These are phyloP conservation scores for Halocynthia roretzi DNA, from an alignment of 23 tunicate species.

Conservation along the genomic window DNA sequence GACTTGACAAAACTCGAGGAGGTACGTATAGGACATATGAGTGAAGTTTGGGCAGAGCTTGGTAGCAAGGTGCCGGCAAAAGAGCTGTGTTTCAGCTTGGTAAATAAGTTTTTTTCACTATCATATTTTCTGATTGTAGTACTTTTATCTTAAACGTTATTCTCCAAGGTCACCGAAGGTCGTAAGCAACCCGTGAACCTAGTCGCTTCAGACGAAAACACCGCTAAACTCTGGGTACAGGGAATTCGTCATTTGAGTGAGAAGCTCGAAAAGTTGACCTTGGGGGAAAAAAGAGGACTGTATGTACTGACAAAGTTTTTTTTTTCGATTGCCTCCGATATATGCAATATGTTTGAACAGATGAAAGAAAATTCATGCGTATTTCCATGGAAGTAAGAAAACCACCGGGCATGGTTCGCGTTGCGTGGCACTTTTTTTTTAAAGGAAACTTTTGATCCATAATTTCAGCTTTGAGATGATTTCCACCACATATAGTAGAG, in stretches of 20 bases:
- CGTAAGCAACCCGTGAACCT: conserved; percentile 26
- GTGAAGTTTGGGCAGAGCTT: conserved; percentile 34
- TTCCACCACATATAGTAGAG: too few species aligned
- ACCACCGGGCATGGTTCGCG: too few species aligned
- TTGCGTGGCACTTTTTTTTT: too few species aligned
- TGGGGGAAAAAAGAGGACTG: conserved; percentile 36
- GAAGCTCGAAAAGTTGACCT: conserved; percentile 39
- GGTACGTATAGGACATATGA: conserved; percentile 38
- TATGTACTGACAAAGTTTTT: conserved; percentile 2
- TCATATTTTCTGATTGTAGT: background rate
- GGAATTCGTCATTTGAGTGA: conserved; percentile 48
- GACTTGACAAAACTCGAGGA: conserved; percentile 44
- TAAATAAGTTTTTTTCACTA: background rate
- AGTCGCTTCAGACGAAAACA: conserved; percentile 18
- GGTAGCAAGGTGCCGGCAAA: conserved; percentile 34
- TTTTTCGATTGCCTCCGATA: too few species aligned
- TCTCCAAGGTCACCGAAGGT: conserved; percentile 24
- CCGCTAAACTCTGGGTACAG: conserved; percentile 27
- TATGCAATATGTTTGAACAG: too few species aligned
- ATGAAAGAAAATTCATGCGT: too few species aligned
- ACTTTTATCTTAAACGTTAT: background rate
- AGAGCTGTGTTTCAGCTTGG: conserved; percentile 55
- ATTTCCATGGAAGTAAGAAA: too few species aligned
- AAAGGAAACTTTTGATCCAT: too few species aligned
- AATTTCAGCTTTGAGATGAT: too few species aligned